Evolutionary conservation across 2,797 vertebrate genomes (phyloP), one percentile per base, ranked within the genome.

Genomic region (Hypotaenidia philippensis): DNA sequence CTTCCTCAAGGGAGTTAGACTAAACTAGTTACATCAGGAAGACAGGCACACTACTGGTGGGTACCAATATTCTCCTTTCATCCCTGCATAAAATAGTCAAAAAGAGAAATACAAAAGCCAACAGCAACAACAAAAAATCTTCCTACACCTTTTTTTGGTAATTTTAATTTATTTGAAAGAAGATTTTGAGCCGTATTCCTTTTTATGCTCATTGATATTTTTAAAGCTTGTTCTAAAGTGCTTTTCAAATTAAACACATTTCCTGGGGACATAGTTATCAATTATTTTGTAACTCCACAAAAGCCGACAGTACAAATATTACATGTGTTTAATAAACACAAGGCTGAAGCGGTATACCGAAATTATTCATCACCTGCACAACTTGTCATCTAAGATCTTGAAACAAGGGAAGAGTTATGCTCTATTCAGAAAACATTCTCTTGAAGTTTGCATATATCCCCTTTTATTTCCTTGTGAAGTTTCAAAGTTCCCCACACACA

Each of bases 381-480:
- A 44, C 85, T 90, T 96, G 96, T 94, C 91, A 92, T 94, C 88
- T 84, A 72, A 85, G 83, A 74, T 90, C 32, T 80, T 83, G 82
- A 96, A 96, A 96, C 84, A 94, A 94, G 80, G 63, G 72, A 91
- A 95, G 56, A 91, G 55, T 94, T 96, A 76, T 78, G 93, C 90
- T 81, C 71, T 80, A 93, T 91, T 97, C 92, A 92, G 90, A 97
- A 97, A 97, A 97, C 68, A 95, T 95, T 96, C 85, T 83, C 82
- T 96, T 91, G 57, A 96, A 97, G 94, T 98, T 97, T 98, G 98
- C 98, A 98, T 99, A 98, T 98, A 99, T 96, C 91, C 97, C 21
- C 97, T 98, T 98, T 98, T 98, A 98, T 99, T 99, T 98, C 97
- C 98, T 98, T 97, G 96, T 89, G 93, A 98, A 96, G 95, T 98